phyloP scores from a whole-genome alignment of 2,113 vertebrate genomes.

The Pluvianellus socialis region DNA sequence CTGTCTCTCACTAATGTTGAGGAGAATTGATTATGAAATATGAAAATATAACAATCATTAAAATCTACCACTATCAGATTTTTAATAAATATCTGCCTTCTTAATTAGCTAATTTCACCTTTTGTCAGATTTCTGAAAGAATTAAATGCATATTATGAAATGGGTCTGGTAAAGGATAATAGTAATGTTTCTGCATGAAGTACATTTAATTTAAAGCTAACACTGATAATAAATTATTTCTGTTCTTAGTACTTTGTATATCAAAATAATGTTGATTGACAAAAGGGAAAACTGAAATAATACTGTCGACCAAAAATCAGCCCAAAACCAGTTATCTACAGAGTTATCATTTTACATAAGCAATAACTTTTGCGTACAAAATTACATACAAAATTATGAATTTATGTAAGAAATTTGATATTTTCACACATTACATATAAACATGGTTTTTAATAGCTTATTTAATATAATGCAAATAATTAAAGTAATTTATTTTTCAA shows the following conservation, averaged over 20 bases:
- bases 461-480: not conserved
- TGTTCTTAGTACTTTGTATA: not conserved
- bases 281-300: not conserved
- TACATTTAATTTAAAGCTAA: not conserved
- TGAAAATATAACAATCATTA: not conserved
- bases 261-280: not conserved
- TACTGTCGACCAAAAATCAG: not conserved
- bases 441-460: not conserved
- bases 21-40: not conserved
- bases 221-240: not conserved
- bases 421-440: not conserved
- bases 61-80: not conserved
- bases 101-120: not conserved
- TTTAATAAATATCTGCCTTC: not conserved
- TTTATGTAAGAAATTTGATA: not conserved
- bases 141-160: not conserved
- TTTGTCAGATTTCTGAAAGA: not conserved
- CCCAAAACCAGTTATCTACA: not conserved
- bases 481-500: not conserved
- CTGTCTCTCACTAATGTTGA: not conserved
- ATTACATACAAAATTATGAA: not conserved
- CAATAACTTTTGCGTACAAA: not conserved
- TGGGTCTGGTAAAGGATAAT: rapidly evolving
- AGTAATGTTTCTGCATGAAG: not conserved
- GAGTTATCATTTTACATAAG: not conserved